phyloP scores from a whole-genome alignment of 2,888 invertebrate species.

The Ormyrus pomaceus region DNA sequence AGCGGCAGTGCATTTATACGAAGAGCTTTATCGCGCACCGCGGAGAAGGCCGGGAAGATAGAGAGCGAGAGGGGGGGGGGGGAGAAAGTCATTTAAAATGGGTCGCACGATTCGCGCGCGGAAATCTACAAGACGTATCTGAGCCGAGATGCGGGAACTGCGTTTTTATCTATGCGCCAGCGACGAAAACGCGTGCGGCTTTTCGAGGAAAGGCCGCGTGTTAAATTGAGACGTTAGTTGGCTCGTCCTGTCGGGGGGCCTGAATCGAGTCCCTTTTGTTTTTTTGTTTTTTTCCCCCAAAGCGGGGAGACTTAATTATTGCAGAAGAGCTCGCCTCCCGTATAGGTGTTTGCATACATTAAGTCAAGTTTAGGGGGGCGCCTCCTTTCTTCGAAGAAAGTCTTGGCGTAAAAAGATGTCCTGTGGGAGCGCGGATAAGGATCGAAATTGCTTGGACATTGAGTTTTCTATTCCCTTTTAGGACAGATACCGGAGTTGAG shows the following conservation, averaged over 20 bases:
- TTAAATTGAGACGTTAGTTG: slow-evolving; percentile 36
- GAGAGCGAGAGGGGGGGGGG: too few species aligned
- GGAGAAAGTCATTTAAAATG: slow-evolving; percentile 43
- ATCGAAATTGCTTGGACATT: slow-evolving; percentile 15
- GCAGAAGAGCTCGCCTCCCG: neutral
- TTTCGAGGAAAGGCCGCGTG: slow-evolving; percentile 45
- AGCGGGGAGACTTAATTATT: slow-evolving; percentile 39
- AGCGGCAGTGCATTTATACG: neutral
- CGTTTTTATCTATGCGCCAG: slow-evolving; percentile 28
- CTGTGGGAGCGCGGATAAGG: slow-evolving; percentile 5
- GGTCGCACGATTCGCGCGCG: slow-evolving; percentile 47
- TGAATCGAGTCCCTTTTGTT: neutral
- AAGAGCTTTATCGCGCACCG: slow-evolving; percentile 31
- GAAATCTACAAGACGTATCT: slow-evolving; percentile 46
- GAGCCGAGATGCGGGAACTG: neutral
- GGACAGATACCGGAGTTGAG: neutral
- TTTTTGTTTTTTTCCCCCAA: neutral
- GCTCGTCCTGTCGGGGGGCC: neutral
- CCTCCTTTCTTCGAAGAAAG: slow-evolving; percentile 21
- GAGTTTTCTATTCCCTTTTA: neutral
- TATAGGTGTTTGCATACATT: neutral
- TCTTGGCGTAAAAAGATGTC: neutral
- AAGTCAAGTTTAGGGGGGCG: neutral
- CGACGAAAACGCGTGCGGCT: neutral
- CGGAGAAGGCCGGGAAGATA: too few species aligned